Evolutionary conservation across 2,113 vertebrate genomes (phyloP), one percentile per base, ranked within the genome.

Genomic region (Melanostigma gelatinosum): DNA sequence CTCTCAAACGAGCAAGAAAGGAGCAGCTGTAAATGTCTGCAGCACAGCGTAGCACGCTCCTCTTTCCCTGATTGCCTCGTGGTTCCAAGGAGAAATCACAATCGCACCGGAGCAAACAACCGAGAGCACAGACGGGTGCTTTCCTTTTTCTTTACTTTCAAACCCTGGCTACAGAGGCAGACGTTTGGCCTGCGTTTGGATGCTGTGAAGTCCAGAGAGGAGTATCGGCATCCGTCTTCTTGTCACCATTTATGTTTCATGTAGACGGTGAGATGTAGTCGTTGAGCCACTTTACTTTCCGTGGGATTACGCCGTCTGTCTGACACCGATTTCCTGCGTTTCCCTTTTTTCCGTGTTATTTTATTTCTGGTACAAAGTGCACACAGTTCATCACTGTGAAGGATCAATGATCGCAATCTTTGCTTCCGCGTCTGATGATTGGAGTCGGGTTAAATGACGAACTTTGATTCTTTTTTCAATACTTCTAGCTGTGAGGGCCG

Each of bases 21-120:
- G 48, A 72, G 82, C 83, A 82, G 89, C 87, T 88, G 88, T 71
- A 86, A 66, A 46, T 57, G 72, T 85, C 70, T n/a, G 20, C 16
- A 48, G 80, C 83, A 20, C 72, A 29, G 74, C 34, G 24, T 61
- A 38, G 54, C 72, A 3, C 55, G 24, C 79, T 50, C 71, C 70
- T 8, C 38, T 38, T 66, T 36, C 75, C 34, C 79, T 72, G 83
- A 79, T 80, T 82, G 63, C 80, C 58, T 80, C 42, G 70, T 70
- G 86, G 82, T 81, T 76, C 85, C 64, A 50, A 72, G 73, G 71
- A 82, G 81, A 78, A 89, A 79, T 80, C 69, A 67, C 63, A 75
- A 76, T 75, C 18, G 36, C 57, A 55, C 73, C 27, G 64, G 32
- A 55, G 62, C 60, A 36, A 36, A 66, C 72, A 75, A 63, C 38